phyloP scores from a whole-genome alignment of 2,888 invertebrate genomes.

The Metalampra italica region DNA sequence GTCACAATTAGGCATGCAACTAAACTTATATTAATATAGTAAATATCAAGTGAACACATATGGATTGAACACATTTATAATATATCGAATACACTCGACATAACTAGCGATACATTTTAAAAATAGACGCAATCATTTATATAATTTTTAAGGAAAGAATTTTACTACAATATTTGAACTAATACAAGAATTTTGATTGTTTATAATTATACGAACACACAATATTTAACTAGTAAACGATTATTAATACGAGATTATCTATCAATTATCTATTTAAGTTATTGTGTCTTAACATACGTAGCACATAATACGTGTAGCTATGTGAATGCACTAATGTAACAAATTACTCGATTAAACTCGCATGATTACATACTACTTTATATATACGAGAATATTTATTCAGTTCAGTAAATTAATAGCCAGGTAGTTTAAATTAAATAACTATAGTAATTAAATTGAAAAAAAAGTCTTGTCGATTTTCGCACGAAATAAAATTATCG shows the following conservation, averaged over 20 bases:
- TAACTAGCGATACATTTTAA: slow-evolving; percentile 26
- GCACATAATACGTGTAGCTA: not conserved
- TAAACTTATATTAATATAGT: slow-evolving; percentile 34
- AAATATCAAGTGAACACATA: slow-evolving; percentile 60
- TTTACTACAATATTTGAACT: slow-evolving; percentile 67
- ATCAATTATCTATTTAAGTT: slow-evolving; percentile 45
- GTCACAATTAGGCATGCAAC: slow-evolving; percentile 20
- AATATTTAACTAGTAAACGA: slow-evolving; percentile 42
- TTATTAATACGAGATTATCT: slow-evolving; percentile 46
- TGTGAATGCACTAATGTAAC: not conserved
- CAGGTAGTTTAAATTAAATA: slow-evolving; percentile 1
- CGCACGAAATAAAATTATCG: slow-evolving; percentile 23
- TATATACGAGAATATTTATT: slow-evolving; percentile 10
- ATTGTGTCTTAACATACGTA: slow-evolving; percentile 2
- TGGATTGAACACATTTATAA: slow-evolving; percentile 57
- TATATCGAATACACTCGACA: slow-evolving; percentile 28
- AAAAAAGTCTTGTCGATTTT: slow-evolving; percentile 12
- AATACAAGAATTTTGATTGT: slow-evolving; percentile 49
- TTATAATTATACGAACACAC: slow-evolving; percentile 34
- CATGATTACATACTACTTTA: slow-evolving; percentile 7
- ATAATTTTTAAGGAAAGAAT: slow-evolving; percentile 45
- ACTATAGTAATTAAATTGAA: slow-evolving; percentile 4
- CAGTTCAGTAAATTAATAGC: slow-evolving; percentile 16
- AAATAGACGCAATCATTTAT: slow-evolving; percentile 40
- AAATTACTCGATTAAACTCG: not conserved